Conservation (phyloP, 2,797 vertebrate species). For the Paratrypauchen microcephalus region DNA sequence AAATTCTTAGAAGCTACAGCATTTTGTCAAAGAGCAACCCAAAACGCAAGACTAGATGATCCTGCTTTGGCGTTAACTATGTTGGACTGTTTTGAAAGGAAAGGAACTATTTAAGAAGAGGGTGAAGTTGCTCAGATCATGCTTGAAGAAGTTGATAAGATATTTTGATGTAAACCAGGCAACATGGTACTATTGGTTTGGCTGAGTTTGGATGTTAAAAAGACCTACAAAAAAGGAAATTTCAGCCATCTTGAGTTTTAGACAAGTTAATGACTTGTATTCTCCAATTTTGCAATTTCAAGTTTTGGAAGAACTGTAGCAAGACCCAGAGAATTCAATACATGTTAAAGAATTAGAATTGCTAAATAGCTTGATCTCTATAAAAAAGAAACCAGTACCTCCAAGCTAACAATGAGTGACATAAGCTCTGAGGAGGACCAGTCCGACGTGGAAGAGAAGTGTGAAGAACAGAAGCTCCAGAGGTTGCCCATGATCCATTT, state of each 20-base stretch:
- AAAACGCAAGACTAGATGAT: neutral
- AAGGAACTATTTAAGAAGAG: neutral
- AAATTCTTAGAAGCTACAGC: neutral
- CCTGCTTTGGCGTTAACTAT: neutral
- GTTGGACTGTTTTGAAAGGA: neutral
- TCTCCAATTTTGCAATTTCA: neutral
- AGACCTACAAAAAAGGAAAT: neutral
- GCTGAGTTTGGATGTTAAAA: neutral
- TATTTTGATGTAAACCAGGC: neutral
- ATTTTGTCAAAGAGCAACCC: neutral
- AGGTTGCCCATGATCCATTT: conserved; percentile 66
- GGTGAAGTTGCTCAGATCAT: neutral
- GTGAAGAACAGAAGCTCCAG: conserved; percentile 21
- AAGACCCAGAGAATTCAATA: neutral
- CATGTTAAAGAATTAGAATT: conserved; percentile 1
- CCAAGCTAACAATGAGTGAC: conserved; percentile 35
- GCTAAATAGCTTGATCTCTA: neutral
- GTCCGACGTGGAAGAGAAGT: conserved; percentile 40
- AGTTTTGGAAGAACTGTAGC: neutral
- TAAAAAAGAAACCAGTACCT: neutral
- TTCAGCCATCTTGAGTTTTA: neutral
- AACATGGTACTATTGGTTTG: neutral
- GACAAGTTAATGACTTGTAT: neutral
- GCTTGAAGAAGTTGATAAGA: neutral
- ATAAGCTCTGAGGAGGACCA: conserved; percentile 66